Conservation (phyloP, 2,888 invertebrate species). For the Spatulosminthurus flaviceps region DNA sequence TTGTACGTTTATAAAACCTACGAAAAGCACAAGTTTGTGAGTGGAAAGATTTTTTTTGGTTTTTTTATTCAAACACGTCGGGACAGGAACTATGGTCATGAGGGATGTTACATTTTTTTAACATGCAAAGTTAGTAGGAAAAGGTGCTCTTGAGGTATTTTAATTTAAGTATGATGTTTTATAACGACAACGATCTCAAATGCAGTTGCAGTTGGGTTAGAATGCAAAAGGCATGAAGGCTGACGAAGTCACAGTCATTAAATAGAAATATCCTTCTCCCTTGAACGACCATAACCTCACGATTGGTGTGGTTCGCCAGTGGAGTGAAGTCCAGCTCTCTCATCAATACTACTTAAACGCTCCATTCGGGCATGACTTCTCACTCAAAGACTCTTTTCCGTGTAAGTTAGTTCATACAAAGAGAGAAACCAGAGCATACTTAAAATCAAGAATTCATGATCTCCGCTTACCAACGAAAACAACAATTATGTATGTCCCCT, state of each 20-base stretch:
- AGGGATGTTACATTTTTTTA: no score
- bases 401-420: no score
- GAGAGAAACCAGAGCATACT: background rate
- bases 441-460: background rate
- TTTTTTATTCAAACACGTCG: no score
- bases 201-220: background rate
- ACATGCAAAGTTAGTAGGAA: no score
- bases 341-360: constrained; percentile 23
- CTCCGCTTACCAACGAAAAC: background rate
- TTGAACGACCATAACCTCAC: background rate
- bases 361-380: constrained; percentile 20
- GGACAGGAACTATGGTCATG: no score
- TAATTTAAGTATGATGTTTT: background rate
- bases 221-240: background rate
- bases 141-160: background rate
- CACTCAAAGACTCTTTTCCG: background rate
- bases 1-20: no score
- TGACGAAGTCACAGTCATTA: background rate
- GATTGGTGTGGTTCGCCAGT: background rate
- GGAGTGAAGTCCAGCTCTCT: background rate
- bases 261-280: background rate
- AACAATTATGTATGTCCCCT: background rate
- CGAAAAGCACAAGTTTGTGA: no score
- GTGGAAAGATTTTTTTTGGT: no score
- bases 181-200: constrained; percentile 10